A percentile compares a stretch with the other conserved stretches of the same genome.
Evolutionary conservation across 2,113 vertebrate species (phyloP).

Genomic region (Reinhardtius hippoglossoides): DNA sequence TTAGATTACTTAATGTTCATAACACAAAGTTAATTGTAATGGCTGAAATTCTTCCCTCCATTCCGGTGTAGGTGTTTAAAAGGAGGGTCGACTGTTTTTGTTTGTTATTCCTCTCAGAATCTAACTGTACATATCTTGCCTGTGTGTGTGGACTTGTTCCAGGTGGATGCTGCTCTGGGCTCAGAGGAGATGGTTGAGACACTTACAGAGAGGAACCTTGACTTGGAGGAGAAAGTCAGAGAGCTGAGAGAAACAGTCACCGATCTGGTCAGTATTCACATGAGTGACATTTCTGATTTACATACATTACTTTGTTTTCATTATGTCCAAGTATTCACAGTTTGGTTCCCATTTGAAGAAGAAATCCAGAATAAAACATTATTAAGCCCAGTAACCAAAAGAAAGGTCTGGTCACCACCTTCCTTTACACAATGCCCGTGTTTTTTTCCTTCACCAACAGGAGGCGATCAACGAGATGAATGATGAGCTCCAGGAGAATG

Average conservation of each 20-base stretch:
- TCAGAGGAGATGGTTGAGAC: constrained; percentile 99
- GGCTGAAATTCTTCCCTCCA: not conserved
- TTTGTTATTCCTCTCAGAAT: not conserved
- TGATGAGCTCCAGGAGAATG: constrained; percentile 96
- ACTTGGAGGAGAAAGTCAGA: constrained; percentile 96
- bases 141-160: constrained; percentile 3
- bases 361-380: not conserved
- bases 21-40: too few species aligned
- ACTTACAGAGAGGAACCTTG: constrained; percentile 93
- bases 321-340: not conserved
- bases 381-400: not conserved
- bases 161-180: constrained; percentile 97
- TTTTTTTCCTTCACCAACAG: constrained; percentile 67
- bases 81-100: not conserved
- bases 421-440: not conserved
- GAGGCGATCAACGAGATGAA: constrained; percentile 99
- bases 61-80: not conserved
- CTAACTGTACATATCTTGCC: not conserved
- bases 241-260: constrained; percentile 86
- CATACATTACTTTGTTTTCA: not conserved
- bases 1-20: not conserved
- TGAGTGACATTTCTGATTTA: not conserved
- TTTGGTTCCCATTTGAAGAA: not conserved
- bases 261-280: constrained; percentile 70
- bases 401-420: not conserved